phyloP scores from a whole-genome alignment of 2,113 vertebrate genomes.

The Oryzias celebensis region DNA sequence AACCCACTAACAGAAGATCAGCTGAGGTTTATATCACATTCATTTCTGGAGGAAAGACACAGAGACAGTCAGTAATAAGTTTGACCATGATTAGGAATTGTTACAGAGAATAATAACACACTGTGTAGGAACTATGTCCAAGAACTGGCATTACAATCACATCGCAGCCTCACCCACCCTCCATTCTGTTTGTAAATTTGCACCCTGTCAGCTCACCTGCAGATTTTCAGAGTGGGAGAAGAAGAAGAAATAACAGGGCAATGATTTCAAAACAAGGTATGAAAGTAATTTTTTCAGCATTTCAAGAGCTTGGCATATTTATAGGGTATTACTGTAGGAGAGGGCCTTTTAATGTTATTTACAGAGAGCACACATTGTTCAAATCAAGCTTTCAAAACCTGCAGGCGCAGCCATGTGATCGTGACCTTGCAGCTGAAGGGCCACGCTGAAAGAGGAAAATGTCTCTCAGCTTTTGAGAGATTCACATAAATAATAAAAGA shows the following conservation, averaged over 20 bases:
- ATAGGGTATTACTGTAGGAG: slow-evolving; percentile 68
- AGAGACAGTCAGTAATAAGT: slow-evolving; percentile 52
- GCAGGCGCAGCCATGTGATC: slow-evolving; percentile 54
- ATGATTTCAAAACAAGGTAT: slow-evolving; percentile 65
- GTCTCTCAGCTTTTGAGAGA: slow-evolving; percentile 43
- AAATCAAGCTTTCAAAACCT: slow-evolving; percentile 64
- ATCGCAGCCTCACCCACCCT: slow-evolving; percentile 27
- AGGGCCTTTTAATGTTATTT: slow-evolving; percentile 72
- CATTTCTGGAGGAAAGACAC: slow-evolving; percentile 19
- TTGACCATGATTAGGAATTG: slow-evolving; percentile 51
- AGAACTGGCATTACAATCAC: slow-evolving; percentile 56
- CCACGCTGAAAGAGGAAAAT: slow-evolving; percentile 43
- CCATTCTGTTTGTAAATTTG: slow-evolving; percentile 58
- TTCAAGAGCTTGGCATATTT: slow-evolving; percentile 74
- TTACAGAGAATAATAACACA: slow-evolving; percentile 40
- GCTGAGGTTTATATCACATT: slow-evolving; percentile 44
- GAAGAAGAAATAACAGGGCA: slow-evolving; percentile 45
- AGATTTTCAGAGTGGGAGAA: slow-evolving; percentile 41
- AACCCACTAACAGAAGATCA: slow-evolving; percentile 41
- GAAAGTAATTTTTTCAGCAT: slow-evolving; percentile 60
- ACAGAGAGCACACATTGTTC: slow-evolving; percentile 75
- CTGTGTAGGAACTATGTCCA: slow-evolving; percentile 43
- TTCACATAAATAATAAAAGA: slow-evolving; percentile 65
- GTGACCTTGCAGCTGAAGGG: slow-evolving; percentile 54
- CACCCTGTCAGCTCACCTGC: slow-evolving; percentile 29